Conservation (phyloP, 2,113 vertebrate species). For the Albula goreensis region DNA sequence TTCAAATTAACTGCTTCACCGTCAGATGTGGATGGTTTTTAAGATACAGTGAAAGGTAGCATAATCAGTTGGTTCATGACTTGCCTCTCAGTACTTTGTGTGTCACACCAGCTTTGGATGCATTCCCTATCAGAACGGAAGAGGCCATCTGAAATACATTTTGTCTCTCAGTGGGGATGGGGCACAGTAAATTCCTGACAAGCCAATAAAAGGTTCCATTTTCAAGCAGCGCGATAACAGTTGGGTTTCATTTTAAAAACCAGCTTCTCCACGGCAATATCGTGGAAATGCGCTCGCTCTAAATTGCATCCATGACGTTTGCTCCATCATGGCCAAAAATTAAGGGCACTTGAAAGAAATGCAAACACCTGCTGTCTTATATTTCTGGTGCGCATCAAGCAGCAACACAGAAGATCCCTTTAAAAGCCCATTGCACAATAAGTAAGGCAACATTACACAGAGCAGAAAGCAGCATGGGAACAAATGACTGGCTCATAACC, state of each 20-base stretch:
- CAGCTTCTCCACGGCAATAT: background rate
- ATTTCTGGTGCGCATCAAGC: background rate
- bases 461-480: background rate
- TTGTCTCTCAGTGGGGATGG: background rate
- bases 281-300: background rate
- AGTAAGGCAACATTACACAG: background rate
- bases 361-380: background rate
- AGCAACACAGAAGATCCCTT: background rate
- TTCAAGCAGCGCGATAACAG: background rate
- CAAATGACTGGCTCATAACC: background rate
- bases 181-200: background rate
- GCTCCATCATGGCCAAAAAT: background rate
- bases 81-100: background rate
- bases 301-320: background rate
- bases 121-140: background rate
- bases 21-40: background rate
- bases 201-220: slow-evolving; percentile 21
- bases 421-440: background rate
- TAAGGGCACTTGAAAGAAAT: background rate
- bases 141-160: background rate
- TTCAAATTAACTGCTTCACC: background rate
- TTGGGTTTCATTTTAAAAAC: background rate
- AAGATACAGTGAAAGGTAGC: background rate
- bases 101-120: background rate
- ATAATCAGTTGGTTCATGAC: background rate